phyloP scores from a whole-genome alignment of 1,140 invertebrate genomes.

The Solen grandis region DNA sequence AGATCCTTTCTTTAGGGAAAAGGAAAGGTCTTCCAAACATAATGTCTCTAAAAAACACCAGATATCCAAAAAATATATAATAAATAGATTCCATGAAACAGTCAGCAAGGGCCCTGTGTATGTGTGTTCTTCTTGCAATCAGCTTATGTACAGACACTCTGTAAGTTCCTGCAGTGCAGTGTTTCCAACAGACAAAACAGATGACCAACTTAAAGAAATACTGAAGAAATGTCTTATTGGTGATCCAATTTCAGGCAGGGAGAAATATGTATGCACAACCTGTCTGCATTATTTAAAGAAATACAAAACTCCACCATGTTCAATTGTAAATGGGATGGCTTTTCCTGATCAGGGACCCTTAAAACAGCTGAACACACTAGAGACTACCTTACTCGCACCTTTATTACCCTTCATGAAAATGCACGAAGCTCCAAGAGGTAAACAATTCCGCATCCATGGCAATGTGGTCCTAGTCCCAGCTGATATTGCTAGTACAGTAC shows the following conservation, averaged over 20 bases:
- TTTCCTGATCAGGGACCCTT: conserved; percentile 37
- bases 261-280: conserved; percentile 45
- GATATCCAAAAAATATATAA: background rate
- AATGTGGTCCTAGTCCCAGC: conserved; percentile 54
- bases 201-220: conserved; percentile 11
- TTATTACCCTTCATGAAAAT: conserved; percentile 52
- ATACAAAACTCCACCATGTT: conserved; percentile 40
- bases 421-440: conserved; percentile 51
- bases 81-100: conserved; percentile 31
- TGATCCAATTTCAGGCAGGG: conserved; percentile 1
- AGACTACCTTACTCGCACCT: conserved; percentile 32
- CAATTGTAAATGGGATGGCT: conserved; percentile 45
- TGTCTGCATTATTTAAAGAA: conserved; percentile 35
- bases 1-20: no score
- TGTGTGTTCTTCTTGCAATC: conserved; percentile 37
- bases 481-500: conserved; percentile 41
- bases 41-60: background rate
- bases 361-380: conserved; percentile 32
- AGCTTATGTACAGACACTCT: conserved; percentile 50
- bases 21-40: background rate
- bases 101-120: conserved; percentile 46
- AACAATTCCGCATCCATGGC: conserved; percentile 39
- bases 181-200: background rate
- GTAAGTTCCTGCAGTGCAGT: conserved; percentile 15
- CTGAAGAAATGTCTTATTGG: no score